phyloP scores from a whole-genome alignment of 2,888 invertebrate genomes.

The Dryocosmus kuriphilus region DNA sequence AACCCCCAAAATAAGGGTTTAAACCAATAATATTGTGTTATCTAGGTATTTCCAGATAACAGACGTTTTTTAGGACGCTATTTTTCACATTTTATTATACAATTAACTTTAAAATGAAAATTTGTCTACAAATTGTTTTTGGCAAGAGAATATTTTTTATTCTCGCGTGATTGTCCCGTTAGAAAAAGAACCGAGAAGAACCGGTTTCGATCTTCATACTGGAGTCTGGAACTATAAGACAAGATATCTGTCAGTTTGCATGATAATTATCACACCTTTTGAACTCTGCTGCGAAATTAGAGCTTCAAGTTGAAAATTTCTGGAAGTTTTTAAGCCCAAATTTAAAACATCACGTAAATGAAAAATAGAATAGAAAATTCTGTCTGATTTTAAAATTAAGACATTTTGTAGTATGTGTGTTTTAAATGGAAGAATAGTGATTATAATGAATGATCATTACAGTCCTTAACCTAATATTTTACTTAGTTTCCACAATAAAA shows the following conservation, averaged over 20 bases:
- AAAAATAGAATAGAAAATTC: too few species aligned
- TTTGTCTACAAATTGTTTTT: background rate
- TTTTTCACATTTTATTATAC: background rate
- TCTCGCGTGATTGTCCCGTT: conserved; percentile 26
- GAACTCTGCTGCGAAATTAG: conserved; percentile 20
- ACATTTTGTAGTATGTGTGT: too few species aligned
- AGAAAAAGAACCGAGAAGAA: conserved; percentile 28
- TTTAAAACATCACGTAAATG: background rate
- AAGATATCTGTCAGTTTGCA: conserved; percentile 22
- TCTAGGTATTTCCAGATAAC: too few species aligned
- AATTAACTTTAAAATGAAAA: background rate
- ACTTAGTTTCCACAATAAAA: background rate
- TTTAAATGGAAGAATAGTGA: too few species aligned
- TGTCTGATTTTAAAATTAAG: too few species aligned
- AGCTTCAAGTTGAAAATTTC: background rate
- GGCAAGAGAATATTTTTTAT: conserved; percentile 4
- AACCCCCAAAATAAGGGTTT: too few species aligned
- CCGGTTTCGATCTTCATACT: conserved; percentile 33
- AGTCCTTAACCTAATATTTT: background rate
- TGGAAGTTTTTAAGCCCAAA: background rate
- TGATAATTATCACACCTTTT: conserved; percentile 34
- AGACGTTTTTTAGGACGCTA: background rate
- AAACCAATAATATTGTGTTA: too few species aligned
- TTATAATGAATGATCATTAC: too few species aligned
- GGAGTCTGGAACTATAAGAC: conserved; percentile 15